Evolutionary conservation across 2,113 vertebrate species (phyloP).

Genomic region (Enhydra lutris): DNA sequence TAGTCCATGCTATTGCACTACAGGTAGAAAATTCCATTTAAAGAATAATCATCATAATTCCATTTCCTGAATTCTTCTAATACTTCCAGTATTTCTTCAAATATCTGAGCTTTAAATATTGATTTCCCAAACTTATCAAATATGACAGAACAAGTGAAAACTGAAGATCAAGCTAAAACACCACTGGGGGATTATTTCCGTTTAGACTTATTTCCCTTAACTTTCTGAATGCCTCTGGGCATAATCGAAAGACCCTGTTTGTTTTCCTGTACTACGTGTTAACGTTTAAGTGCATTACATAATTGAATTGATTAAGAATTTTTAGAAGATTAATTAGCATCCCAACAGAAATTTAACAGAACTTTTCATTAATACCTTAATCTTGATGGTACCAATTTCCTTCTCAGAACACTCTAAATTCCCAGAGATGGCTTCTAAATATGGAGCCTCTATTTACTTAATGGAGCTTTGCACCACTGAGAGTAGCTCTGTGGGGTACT

Average conservation of each 20-base stretch:
- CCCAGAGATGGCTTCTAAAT: constrained; percentile 66
- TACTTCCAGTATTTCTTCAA: constrained; percentile 39
- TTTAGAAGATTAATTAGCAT: constrained; percentile 71
- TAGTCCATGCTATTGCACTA: neutral
- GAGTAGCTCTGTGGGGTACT: constrained; percentile 63
- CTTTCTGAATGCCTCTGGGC: constrained; percentile 46
- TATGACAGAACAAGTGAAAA: neutral
- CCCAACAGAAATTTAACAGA: constrained; percentile 68
- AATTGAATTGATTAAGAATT: constrained; percentile 69
- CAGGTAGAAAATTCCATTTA: neutral
- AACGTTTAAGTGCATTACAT: constrained; percentile 51
- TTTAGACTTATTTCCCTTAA: constrained; percentile 50
- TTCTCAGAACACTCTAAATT: constrained; percentile 51
- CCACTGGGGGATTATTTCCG: neutral
- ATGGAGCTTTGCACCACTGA: constrained; percentile 57
- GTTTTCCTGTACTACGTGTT: constrained; percentile 54
- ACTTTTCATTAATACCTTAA: constrained; percentile 71
- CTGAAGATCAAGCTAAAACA: constrained; percentile 35
- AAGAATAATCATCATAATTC: constrained; percentile 11
- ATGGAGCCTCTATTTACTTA: constrained; percentile 58
- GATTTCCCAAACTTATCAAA: constrained; percentile 29
- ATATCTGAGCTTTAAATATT: constrained; percentile 18
- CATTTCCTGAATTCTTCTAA: constrained; percentile 33
- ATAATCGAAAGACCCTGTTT: constrained; percentile 56
- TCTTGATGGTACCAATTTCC: constrained; percentile 62